Base-by-base conservation (phyloP, 2,797 vertebrate species). In the Siniperca scherzeri region DNA sequence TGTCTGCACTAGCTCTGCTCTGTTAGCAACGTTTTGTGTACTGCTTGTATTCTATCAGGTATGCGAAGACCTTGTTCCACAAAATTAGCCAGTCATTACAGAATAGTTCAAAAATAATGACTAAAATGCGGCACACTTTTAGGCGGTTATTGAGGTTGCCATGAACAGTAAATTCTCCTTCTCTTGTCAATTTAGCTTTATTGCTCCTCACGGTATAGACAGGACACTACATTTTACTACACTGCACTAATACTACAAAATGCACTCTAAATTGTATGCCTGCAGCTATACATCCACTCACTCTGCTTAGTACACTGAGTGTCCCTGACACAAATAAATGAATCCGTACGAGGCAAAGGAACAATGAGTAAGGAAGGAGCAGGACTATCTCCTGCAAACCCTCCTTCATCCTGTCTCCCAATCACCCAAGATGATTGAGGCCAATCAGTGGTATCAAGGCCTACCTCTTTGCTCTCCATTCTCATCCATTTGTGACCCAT, bases 391-490 rank as follows among this genome's bases (percentile, higher is more conserved):
- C 55, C 62, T 36, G 19, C 70, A 74, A 85, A 44, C 82, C 64
- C 87, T 83, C 79, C 62, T 87, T 91, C 90, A 88, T 67, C 82
- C 87, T 68, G 74, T 82, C 80, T 88, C 76, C 81, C 89, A 92
- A 90, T 94, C 92, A 91, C 48, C 81, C 56, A 1, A 44, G 0
- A 83, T 93, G 89, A 94, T 87, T 92, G 91, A 89, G 88, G 88
- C 91, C 93, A 94, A 94, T 94, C 92, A 94, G 87, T 40, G 48
- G 74, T 77, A 87, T 88, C 87, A 40, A 80, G 42, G 46, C 25
- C 70, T 2, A 25, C 81, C 46, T 84, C 80, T 87, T 67, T 74
- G 85, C 74, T 79, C 77, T 70, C 68, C 66, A 65, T 64, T 85
- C 89, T 82, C 78, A 65, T 81, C 78, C 78, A 82, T 93, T 82